These are phyloP conservation scores for Hippopotamyrus pictus DNA, from an alignment of 2,797 vertebrate genomes.

Conservation along the genomic window DNA sequence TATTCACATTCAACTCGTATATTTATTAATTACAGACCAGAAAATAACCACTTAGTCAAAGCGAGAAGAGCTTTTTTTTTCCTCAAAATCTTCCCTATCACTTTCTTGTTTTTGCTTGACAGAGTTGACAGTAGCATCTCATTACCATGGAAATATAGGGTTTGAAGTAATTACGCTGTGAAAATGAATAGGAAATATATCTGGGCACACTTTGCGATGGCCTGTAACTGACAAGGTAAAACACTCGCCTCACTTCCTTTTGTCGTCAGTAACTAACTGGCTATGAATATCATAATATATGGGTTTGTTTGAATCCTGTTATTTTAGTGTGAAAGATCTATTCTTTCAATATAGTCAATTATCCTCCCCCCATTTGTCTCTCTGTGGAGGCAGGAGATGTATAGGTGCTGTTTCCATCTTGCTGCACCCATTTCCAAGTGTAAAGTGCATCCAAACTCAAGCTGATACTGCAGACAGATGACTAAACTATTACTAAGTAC, in stretches of 20 bases:
- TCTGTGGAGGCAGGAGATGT: constrained; percentile 31
- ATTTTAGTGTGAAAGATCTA: constrained; percentile 51
- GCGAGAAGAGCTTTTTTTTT: not conserved
- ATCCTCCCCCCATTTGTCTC: constrained; percentile 40
- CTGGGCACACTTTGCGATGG: constrained; percentile 72
- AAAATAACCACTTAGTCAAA: constrained; percentile 13
- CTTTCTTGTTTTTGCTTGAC: constrained; percentile 66
- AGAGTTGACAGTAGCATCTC: constrained; percentile 73
- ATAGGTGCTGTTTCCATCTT: constrained; percentile 32
- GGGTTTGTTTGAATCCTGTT: constrained; percentile 48
- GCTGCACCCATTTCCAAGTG: not conserved
- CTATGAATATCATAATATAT: constrained; percentile 78
- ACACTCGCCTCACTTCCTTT: constrained; percentile 79
- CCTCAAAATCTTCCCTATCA: constrained; percentile 37
- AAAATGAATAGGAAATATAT: constrained; percentile 76
- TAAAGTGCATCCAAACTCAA: not conserved
- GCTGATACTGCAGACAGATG: not conserved
- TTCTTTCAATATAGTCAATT: constrained; percentile 59
- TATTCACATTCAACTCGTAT: not conserved
- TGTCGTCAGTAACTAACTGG: constrained; percentile 85
- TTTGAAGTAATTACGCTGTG: constrained; percentile 81
- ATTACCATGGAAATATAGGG: constrained; percentile 89
- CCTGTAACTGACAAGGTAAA: constrained; percentile 85
- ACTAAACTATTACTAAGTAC: constrained; percentile 35
- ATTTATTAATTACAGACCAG: constrained; percentile 23